Evolutionary conservation across 2,797 vertebrate species (phyloP).

Genomic region (Sebastes cheni): DNA sequence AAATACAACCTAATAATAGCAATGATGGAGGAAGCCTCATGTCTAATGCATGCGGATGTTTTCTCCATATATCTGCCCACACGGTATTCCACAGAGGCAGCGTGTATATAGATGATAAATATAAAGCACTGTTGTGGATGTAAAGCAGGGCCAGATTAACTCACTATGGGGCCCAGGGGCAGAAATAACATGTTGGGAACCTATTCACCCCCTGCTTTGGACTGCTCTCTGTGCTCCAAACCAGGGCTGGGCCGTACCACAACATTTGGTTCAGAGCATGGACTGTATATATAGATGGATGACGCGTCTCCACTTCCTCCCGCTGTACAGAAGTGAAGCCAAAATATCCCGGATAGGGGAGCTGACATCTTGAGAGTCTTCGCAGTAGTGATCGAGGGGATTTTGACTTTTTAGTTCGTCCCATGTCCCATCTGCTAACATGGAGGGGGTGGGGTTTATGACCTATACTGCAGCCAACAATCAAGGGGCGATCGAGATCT

Average conservation of each 20-base stretch:
- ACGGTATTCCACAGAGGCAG: background rate
- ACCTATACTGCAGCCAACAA: no score
- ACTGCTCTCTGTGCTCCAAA: background rate
- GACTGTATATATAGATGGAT: no score
- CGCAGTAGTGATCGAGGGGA: no score
- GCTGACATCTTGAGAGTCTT: no score
- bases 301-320: no score
- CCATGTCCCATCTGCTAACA: no score
- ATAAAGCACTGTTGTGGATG: background rate
- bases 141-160: background rate
- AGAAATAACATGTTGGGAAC: background rate
- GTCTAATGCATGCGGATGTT: constrained; percentile 4
- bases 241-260: no score
- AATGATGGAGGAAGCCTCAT: background rate
- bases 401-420: no score
- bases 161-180: background rate
- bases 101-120: background rate
- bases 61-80: background rate
- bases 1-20: constrained; percentile 11
- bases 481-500: no score
- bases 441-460: no score
- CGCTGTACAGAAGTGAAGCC: no score
- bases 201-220: background rate
- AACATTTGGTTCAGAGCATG: background rate
- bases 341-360: no score